Base-by-base conservation (phyloP, 2,888 invertebrate genomes). In the Lathronympha strigana region DNA sequence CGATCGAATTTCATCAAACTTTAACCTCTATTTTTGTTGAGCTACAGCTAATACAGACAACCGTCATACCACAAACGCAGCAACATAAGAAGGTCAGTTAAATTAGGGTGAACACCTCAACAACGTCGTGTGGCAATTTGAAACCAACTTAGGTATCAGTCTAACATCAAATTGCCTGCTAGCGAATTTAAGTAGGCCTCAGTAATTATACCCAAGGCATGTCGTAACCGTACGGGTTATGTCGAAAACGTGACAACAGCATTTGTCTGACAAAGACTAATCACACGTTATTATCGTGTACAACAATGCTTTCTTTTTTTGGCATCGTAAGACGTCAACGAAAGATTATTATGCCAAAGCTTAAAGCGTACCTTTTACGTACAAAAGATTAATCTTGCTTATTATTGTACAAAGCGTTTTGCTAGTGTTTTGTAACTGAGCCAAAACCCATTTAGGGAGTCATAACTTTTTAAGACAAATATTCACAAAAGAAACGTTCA, bases 191-290 rank as follows among this genome's bases (percentile, higher is more conserved):
- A 66, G 47, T 61, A 61, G 51, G 64, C 54, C 43, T 49, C 57
- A 62, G 45, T 77, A 77, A 80, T 81, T 73, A 72, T 63, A 45
- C 50, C 67, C 38, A 36, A 40, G 61, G 47, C 25, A 33, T 61
- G 54, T 51, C 57, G 54, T 19, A 66, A 68, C 61, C 49, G 69
- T 71, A 69, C 63, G 69, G 63, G 74, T 82, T 77, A 82, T 80
- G 76, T 71, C 69, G 54, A 77, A 80, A 82, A 80, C 83, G 84
- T 84, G 84, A 82, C 75, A 69, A 61, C 68, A 57, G 60, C 70
- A 71, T 71, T 73, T 74, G 64, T 70, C 70, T 68, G 75, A 74
- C 74, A 73, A 73, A 74, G 72, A 78, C 71, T 76, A 79, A 82
- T 76, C 68, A 69, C 67, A 49, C 61, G 47, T 45, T 64, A 72